Percentiles rank a stretch among this genome's conserved stretches.
Conservation (phyloP, 2,797 vertebrate genomes). For the Coilia nasus region DNA sequence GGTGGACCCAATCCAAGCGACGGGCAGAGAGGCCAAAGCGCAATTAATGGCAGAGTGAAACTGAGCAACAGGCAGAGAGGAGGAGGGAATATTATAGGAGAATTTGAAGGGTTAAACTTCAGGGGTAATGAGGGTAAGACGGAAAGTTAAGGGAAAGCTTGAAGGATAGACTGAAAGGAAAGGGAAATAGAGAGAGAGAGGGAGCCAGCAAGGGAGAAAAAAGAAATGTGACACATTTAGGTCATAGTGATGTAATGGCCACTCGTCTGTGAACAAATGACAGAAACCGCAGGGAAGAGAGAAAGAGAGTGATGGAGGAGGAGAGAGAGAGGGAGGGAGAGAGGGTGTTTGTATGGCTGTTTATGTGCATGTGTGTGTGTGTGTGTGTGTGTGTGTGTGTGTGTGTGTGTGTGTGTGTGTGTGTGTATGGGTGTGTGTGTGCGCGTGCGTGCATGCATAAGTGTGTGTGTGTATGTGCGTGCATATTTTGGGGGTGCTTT, state of each 20-base stretch:
- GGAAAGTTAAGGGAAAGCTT: constrained; percentile 50
- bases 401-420: no score
- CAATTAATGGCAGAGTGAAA: constrained; percentile 17
- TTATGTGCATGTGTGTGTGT: no score
- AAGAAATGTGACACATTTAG: constrained; percentile 80
- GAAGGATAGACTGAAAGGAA: constrained; percentile 43
- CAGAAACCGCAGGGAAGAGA: constrained; percentile 71
- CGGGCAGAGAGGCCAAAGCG: neutral
- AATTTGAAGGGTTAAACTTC: constrained; percentile 44
- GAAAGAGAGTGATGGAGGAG: constrained; percentile 32
- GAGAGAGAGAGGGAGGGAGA: constrained; percentile 51
- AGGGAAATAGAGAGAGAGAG: constrained; percentile 27
- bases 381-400: no score
- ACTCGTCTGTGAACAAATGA: constrained; percentile 82
- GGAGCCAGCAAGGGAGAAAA: constrained; percentile 47
- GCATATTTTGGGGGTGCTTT: neutral
- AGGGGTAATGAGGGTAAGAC: constrained; percentile 19
- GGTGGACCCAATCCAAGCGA: neutral
- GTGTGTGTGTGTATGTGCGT: no score
- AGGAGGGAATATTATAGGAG: constrained; percentile 39
- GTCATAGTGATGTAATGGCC: constrained; percentile 80
- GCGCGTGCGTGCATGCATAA: no score
- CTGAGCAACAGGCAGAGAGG: constrained; percentile 9
- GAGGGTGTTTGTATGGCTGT: constrained; percentile 34
- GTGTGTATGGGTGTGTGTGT: no score